Evolutionary conservation across 2,888 invertebrate species (phyloP).

Genomic region (Cheilosia impressa): DNA sequence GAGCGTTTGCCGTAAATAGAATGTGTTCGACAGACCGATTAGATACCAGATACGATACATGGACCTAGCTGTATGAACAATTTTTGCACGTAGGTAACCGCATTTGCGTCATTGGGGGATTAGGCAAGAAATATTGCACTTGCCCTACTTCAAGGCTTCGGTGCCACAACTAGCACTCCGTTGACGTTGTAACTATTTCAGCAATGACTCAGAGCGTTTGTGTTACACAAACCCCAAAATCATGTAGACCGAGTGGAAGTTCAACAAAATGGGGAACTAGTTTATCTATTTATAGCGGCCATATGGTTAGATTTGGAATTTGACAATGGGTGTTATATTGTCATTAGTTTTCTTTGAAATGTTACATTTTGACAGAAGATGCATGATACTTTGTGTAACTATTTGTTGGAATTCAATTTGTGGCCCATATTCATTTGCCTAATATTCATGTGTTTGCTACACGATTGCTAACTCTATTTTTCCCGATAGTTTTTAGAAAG

Average conservation of each 20-base stretch:
- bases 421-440: too few relatives aligned
- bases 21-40: conserved; percentile 40
- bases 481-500: too few relatives aligned
- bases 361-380: too few relatives aligned
- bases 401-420: too few relatives aligned
- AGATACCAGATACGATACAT: conserved; percentile 6
- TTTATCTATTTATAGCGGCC: too few relatives aligned
- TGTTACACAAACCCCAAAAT: neutral
- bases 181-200: conserved; percentile 11
- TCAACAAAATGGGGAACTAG: too few relatives aligned
- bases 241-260: neutral
- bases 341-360: too few relatives aligned
- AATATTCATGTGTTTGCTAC: too few relatives aligned
- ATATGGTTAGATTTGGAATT: too few relatives aligned
- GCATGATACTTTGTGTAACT: too few relatives aligned
- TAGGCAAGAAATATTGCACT: conserved; percentile 43
- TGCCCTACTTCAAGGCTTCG: conserved; percentile 62
- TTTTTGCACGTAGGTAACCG: conserved; percentile 17
- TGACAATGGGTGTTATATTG: too few relatives aligned
- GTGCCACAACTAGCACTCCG: conserved; percentile 6
- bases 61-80: conserved; percentile 16
- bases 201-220: conserved; percentile 1
- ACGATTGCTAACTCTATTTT: too few relatives aligned
- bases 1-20: conserved; percentile 53
- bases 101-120: conserved; percentile 44